Conservation (phyloP, 2,888 invertebrate species). For the Alentia gelatinosa region DNA sequence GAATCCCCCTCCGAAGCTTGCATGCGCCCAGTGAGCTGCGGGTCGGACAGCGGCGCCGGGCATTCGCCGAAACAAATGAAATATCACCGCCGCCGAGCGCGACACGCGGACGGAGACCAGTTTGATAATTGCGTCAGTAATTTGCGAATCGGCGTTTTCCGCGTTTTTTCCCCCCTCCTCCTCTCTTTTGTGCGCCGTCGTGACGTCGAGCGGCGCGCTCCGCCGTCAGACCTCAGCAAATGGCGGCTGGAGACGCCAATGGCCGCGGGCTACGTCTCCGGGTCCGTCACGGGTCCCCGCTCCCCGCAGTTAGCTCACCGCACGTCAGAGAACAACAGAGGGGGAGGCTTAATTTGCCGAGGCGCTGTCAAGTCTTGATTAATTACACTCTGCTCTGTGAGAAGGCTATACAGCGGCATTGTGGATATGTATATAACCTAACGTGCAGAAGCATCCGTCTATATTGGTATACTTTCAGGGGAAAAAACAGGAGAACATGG, state of each 20-base stretch:
- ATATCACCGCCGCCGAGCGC: background rate
- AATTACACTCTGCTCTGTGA: no score
- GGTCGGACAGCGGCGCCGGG: background rate
- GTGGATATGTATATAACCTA: no score
- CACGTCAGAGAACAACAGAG: background rate
- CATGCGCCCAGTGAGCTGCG: background rate
- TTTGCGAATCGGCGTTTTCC: background rate
- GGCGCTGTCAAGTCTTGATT: background rate
- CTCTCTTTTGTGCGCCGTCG: background rate
- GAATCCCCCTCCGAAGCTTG: background rate
- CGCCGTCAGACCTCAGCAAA: background rate
- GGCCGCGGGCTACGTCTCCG: conserved; percentile 14
- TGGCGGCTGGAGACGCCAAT: background rate
- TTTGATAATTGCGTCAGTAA: conserved; percentile 23
- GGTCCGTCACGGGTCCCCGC: background rate
- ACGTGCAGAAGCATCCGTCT: no score
- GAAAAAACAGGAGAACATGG: no score
- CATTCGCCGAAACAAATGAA: background rate
- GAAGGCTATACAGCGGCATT: no score
- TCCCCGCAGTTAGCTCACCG: background rate
- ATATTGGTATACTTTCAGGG: no score
- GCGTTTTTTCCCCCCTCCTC: background rate
- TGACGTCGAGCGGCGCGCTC: conserved; percentile 4
- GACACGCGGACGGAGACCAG: conserved; percentile 15
- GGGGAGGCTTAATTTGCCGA: background rate